Conservation (phyloP, 2,113 vertebrate genomes). For the Panthera leo region DNA sequence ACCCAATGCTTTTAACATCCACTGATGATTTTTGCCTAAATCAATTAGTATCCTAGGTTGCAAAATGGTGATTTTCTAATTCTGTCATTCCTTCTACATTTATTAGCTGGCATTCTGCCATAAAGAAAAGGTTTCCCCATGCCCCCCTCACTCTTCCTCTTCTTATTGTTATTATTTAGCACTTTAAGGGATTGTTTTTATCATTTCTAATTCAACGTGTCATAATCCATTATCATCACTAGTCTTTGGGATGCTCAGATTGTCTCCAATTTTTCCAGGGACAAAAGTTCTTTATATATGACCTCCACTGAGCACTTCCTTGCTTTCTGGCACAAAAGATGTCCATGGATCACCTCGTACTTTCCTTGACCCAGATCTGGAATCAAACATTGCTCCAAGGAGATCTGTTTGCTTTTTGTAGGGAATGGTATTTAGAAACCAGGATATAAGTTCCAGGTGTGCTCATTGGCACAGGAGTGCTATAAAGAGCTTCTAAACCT, state of each 20-base stretch:
- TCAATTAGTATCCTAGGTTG: neutral
- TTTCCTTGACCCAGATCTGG: neutral
- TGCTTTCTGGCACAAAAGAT: neutral
- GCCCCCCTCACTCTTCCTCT: neutral
- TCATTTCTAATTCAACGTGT: conserved; percentile 1
- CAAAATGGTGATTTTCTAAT: neutral
- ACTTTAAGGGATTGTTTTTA: neutral
- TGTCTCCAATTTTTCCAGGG: neutral
- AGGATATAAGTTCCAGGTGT: neutral
- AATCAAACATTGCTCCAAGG: neutral
- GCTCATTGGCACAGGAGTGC: neutral
- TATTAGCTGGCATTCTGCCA: neutral
- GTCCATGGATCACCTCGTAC: neutral
- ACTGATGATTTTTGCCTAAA: neutral
- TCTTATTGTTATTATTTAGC: neutral
- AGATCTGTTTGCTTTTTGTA: neutral
- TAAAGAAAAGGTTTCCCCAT: neutral
- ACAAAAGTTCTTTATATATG: neutral
- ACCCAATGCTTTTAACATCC: neutral
- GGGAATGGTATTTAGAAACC: neutral
- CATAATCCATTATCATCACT: neutral
- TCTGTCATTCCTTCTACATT: neutral
- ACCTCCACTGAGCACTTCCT: neutral
- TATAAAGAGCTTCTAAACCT: neutral
- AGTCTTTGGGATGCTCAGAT: neutral